Conservation (phyloP, 2,888 invertebrate genomes). For the Dermolepida albohirtum region DNA sequence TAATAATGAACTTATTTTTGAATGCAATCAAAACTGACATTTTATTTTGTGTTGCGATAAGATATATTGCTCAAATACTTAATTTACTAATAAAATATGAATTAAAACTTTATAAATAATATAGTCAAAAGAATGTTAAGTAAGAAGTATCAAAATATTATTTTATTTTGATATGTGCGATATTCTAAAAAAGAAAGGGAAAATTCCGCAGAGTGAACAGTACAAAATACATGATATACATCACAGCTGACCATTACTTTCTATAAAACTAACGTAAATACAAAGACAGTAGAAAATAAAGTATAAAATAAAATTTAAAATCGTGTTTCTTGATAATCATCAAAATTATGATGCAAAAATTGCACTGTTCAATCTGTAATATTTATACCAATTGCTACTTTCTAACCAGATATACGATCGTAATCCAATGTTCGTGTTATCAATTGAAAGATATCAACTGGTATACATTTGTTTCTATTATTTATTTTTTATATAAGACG, state of each 20-base stretch:
- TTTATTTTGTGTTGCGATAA: too few relatives aligned
- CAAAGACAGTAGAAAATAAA: not conserved
- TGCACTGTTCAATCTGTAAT: slow-evolving; percentile 29
- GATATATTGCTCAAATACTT: too few relatives aligned
- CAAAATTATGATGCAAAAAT: slow-evolving; percentile 11
- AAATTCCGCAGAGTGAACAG: slow-evolving; percentile 17
- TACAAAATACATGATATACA: slow-evolving; percentile 19
- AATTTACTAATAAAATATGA: too few relatives aligned
- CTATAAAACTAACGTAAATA: not conserved
- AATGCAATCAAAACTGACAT: too few relatives aligned
- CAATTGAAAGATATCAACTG: too few relatives aligned
- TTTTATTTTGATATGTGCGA: slow-evolving; percentile 15
- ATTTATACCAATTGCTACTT: too few relatives aligned
- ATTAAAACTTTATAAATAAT: too few relatives aligned
- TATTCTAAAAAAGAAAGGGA: slow-evolving; percentile 11
- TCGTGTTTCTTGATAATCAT: not conserved
- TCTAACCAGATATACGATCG: too few relatives aligned
- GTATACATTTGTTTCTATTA: not conserved
- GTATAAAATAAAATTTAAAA: slow-evolving; percentile 3
- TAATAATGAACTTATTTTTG: too few relatives aligned
- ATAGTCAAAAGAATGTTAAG: too few relatives aligned
- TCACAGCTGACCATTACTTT: slow-evolving; percentile 4
- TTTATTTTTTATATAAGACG: slow-evolving; percentile 2
- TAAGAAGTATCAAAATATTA: too few relatives aligned
- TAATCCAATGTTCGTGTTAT: too few relatives aligned